These are phyloP conservation scores for Dicranocentrus wangi DNA, from an alignment of 2,888 invertebrate species.

Conservation along the genomic window DNA sequence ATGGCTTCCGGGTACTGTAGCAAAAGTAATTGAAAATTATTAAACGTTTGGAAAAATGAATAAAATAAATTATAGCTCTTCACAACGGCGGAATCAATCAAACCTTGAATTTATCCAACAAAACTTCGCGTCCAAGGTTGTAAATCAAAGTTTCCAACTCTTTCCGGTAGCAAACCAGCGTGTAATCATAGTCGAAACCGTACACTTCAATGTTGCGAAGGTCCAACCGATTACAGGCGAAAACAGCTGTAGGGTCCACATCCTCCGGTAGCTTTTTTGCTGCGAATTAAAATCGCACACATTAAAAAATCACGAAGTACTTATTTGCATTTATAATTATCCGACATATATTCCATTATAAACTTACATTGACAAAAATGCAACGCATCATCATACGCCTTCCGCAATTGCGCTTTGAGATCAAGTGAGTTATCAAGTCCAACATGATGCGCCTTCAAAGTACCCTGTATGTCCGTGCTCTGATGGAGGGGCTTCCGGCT, in stretches of 20 bases:
- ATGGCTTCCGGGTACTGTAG: slow-evolving; percentile 90
- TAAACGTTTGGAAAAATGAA: not conserved
- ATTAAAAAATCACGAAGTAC: no score
- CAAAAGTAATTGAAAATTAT: slow-evolving; percentile 61
- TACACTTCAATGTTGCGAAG: slow-evolving; percentile 93
- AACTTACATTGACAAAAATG: slow-evolving; percentile 71
- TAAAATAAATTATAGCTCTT: not conserved
- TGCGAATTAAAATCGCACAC: slow-evolving; percentile 76
- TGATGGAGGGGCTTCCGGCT: slow-evolving; percentile 62
- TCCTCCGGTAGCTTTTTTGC: slow-evolving; percentile 91
- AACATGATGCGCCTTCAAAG: not conserved
- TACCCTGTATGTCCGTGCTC: slow-evolving; percentile 45
- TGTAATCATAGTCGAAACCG: slow-evolving; percentile 99
- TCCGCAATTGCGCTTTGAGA: slow-evolving; percentile 64
- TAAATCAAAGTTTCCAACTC: slow-evolving; percentile 91
- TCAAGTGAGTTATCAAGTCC: slow-evolving; percentile 37
- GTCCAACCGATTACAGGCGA: slow-evolving; percentile 96
- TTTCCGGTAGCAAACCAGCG: slow-evolving; percentile 94
- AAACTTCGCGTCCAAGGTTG: slow-evolving; percentile 88
- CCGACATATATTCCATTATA: no score
- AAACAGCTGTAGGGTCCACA: slow-evolving; percentile 90
- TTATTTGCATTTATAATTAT: no score
- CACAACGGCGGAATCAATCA: no score
- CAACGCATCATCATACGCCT: slow-evolving; percentile 71
- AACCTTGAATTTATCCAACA: slow-evolving; percentile 92